A percentile compares a stretch with the other conserved stretches of the same genome.
phyloP scores from a whole-genome alignment of 2,113 vertebrate species.

The Perccottus glenii region DNA sequence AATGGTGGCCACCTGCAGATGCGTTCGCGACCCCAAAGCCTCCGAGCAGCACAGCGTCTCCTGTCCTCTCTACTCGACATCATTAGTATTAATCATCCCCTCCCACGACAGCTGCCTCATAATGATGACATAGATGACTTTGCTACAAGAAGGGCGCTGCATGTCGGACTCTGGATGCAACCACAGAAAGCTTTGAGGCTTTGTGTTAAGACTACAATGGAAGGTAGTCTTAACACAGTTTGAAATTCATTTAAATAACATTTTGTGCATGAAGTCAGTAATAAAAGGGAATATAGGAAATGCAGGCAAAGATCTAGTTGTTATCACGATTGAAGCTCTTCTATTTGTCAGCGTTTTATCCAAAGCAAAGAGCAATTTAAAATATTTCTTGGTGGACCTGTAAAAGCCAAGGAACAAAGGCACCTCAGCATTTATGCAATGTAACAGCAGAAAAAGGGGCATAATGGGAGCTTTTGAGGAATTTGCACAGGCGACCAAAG shows the following conservation, averaged over 20 bases:
- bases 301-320: no score
- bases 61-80: background rate
- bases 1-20: background rate
- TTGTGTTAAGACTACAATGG: no score
- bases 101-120: background rate
- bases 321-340: background rate
- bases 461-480: conserved; percentile 23
- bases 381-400: conserved; percentile 5
- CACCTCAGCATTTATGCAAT: conserved; percentile 19
- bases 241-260: no score
- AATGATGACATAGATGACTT: background rate
- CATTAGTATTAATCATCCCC: conserved; percentile 1
- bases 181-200: background rate
- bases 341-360: conserved; percentile 16
- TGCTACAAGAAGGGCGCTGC: background rate
- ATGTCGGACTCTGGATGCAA: no score
- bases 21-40: background rate
- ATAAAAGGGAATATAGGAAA: no score
- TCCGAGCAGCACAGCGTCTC: background rate
- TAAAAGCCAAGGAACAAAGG: conserved; percentile 7
- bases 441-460: conserved; percentile 8
- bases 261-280: no score
- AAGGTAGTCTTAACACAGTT: no score
- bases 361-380: background rate
- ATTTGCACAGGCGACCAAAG: conserved; percentile 40